Conservation (phyloP, 2,113 vertebrate species). For the Myrmecophaga tridactyla region DNA sequence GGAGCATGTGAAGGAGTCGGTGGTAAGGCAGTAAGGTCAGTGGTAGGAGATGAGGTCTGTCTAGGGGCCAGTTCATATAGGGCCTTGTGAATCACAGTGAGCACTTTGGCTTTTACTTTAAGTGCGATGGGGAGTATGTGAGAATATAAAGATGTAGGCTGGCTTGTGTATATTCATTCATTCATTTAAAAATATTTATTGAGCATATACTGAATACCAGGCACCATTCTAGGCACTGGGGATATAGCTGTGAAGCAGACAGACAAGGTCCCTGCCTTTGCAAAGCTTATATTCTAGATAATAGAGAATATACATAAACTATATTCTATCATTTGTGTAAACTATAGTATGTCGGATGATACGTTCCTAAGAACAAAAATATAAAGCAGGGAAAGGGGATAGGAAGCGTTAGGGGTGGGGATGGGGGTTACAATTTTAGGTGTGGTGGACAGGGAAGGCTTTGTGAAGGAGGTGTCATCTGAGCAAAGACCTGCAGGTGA, state of each 20-base stretch:
- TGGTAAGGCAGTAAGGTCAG: not conserved
- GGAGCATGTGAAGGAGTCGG: not conserved
- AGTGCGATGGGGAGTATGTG: not conserved
- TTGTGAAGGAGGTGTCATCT: not conserved
- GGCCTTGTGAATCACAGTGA: not conserved
- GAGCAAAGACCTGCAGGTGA: constrained; percentile 6
- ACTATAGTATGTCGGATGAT: not conserved
- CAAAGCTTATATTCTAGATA: constrained; percentile 7
- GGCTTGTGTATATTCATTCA: constrained; percentile 11
- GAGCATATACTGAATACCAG: not conserved
- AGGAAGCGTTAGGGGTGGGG: not conserved
- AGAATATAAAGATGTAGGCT: constrained; percentile 33
- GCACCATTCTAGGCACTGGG: not conserved
- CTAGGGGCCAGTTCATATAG: not conserved
- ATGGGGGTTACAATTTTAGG: constrained; percentile 23
- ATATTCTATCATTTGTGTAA: no score
- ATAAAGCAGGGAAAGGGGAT: not conserved
- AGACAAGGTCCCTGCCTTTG: not conserved
- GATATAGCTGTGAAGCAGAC: not conserved
- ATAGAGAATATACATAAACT: constrained; percentile 3
- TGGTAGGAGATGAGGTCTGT: not conserved
- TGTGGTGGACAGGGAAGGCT: not conserved
- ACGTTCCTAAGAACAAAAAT: constrained; percentile 33
- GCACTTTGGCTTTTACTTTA: constrained; percentile 27
- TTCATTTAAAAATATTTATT: constrained; percentile 19